Base-by-base conservation (phyloP, 2,888 invertebrate species). In the Cerastis rubricosa region DNA sequence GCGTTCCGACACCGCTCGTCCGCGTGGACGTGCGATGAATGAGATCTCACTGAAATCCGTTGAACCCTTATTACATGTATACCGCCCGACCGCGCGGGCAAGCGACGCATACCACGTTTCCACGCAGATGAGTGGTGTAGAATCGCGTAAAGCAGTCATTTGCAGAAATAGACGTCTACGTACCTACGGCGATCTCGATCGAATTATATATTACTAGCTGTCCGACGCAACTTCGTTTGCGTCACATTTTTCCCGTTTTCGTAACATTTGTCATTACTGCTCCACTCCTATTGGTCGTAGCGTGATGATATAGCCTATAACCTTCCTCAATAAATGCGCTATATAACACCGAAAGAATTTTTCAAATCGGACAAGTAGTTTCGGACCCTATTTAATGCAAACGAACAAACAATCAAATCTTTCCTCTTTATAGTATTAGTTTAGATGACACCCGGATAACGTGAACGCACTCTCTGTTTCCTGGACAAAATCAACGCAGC, bases 131-230 rank as follows among this genome's bases (percentile, higher is more conserved):
- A 51, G 11, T 3, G 4, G 51, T 49, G 17, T 49, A 17, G 51
- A 54, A 54, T 54, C 11, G 54, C n/a, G 7, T 19, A 49, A 49
- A 19, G 19, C 49, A 49, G 7, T 7, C 19, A 1, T 19, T 54
- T 54, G 54, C 22, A 57, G 14, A 57, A 12, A 57, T 14, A 25
- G 54, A 14, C 12, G 54, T 4, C 4, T 54, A 12, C 54, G 19
- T 22, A 25, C 54, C 19, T 51, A 57, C 51, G n/a, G 11, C 4
- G 4, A 51, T n/a, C 51, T 51, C n/a, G 51, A n/a, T 51, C 22
- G 11, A 3, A 51, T 0, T 7, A 51, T 17, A 1, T 6, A n/a
- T 0, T n/a, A n/a, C n/a, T n/a, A n/a, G n/a, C n/a, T n/a, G n/a
- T n/a, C n/a, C n/a, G n/a, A n/a, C n/a, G n/a, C n/a, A n/a, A n/a